Evolutionary conservation across 53 echinoderm and acorn worm genomes (phyloP), one percentile per base, ranked within the genome.

Genomic region (Patiria pectinifera): DNA sequence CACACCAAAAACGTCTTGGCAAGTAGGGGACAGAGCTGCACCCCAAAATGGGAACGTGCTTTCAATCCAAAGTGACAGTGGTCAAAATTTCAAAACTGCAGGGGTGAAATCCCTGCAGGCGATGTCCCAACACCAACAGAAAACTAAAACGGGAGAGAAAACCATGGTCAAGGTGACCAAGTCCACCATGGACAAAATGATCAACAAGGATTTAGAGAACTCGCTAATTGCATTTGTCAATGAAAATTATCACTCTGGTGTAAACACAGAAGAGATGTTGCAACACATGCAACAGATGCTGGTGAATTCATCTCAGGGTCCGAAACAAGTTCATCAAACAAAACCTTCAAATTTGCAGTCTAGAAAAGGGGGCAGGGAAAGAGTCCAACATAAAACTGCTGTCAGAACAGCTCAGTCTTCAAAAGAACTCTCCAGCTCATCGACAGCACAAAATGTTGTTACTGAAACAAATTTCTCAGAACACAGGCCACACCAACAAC

Each of bases 221-320:
- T 80, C 90, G 35, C 81, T 90, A 8, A 22, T 90, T n/a, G 21
- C 62, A 10, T 90, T 90, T 12, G 63, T 90, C 61, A 35, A 59
- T 23, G 80, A 90, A 46, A 61, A 80, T 46, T 22, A 21, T 14
- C n/a, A n/a, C 4, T 16, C 26, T 19, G 78, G 66, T 2, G 19
- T 10, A 21, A 80, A 47, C 60, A 46, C 90, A 44, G 81, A 82
- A 69, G 80, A 90, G 6, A 47, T 90, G 81, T 15, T 90, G 48
- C 80, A 90, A 5, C 43, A 26, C 35, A 90, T 90, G 90, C 90
- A 90, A 3, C 80, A 66, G 47, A 82, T 90, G 69, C 46, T 89
- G 23, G 6, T 89, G 69, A 46, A 81, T 48, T 80, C 80, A 6
- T 90, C 90, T 23, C 45, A 80, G 19, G 48, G 11, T 59, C 78